Conservation (phyloP, 2,888 invertebrate genomes). For the Polyommatus iphigenia region DNA sequence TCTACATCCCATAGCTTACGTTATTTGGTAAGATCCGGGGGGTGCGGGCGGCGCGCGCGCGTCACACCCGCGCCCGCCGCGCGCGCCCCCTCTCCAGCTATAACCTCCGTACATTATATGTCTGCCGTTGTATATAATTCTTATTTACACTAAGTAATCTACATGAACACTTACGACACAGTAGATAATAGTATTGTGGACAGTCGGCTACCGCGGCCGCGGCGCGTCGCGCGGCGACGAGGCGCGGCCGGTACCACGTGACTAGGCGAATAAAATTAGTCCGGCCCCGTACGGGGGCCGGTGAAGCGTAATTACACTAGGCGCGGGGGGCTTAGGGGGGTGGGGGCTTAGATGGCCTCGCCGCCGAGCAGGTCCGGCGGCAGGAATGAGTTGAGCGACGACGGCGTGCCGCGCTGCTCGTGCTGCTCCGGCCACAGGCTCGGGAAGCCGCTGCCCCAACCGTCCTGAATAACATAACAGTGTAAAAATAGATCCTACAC, state of each 20-base stretch:
- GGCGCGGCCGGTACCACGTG: conserved; percentile 65
- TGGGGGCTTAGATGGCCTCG: conserved; percentile 85
- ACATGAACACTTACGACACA: conserved; percentile 76
- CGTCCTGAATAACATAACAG: conserved; percentile 47
- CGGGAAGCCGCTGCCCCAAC: conserved; percentile 77
- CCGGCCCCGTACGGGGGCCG: conserved; percentile 59
- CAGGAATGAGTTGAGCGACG: conserved; percentile 92
- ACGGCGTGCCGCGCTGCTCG: conserved; percentile 90
- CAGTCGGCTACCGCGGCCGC: conserved; percentile 67
- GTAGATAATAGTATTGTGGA: conserved; percentile 71
- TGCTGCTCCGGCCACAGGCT: conserved; percentile 85
- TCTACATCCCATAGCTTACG: conserved; percentile 57
- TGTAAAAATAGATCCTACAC: too few species aligned
- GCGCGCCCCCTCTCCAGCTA: conserved; percentile 42
- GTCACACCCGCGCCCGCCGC: conserved; percentile 41
- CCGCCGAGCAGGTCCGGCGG: conserved; percentile 93
- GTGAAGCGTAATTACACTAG: conserved; percentile 70
- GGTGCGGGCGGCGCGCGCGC: conserved; percentile 39
- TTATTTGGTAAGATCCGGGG: conserved; percentile 53
- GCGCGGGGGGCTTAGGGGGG: conserved; percentile 43
- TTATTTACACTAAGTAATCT: conserved; percentile 73
- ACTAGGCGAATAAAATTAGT: conserved; percentile 71
- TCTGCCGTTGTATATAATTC: conserved; percentile 68
- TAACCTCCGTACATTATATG: conserved; percentile 57
- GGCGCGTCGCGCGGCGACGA: conserved; percentile 52